These are phyloP conservation scores for Ornithoptera priamus DNA, from an alignment of 2,888 invertebrate species.

Conservation along the genomic window DNA sequence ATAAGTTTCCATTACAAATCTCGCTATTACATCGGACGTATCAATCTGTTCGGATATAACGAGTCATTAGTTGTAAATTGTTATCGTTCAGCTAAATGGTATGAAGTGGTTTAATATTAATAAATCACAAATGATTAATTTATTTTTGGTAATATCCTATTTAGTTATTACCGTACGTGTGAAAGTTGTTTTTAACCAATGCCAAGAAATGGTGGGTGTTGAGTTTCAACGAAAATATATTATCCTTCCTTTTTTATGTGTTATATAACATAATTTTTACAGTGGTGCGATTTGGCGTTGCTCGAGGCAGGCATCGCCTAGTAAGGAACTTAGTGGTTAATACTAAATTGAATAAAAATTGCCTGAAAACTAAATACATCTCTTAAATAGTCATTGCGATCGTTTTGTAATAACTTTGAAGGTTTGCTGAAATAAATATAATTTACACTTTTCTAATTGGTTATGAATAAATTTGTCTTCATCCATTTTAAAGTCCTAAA, in stretches of 20 bases:
- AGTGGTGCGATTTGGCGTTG: not conserved
- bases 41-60: not conserved
- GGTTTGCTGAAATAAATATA: too few species aligned
- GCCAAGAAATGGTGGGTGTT: not conserved
- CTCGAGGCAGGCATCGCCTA: too few species aligned
- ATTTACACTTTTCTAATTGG: too few species aligned
- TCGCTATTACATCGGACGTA: constrained; percentile 8
- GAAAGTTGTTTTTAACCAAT: not conserved
- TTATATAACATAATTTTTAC: not conserved
- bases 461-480: too few species aligned
- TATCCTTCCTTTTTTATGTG: not conserved
- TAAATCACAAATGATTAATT: not conserved
- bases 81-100: not conserved
- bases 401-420: too few species aligned
- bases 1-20: constrained; percentile 6
- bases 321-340: too few species aligned
- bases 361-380: too few species aligned
- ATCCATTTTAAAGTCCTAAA: too few species aligned
- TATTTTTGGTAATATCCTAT: too few species aligned
- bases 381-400: too few species aligned
- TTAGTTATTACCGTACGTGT: not conserved
- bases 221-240: too few species aligned
- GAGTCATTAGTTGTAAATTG: not conserved
- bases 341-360: too few species aligned
- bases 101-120: not conserved